A percentile compares a stretch with the other conserved stretches of the same genome.
phyloP scores from a whole-genome alignment of 1,140 invertebrate genomes.

The Drosophila auraria region DNA sequence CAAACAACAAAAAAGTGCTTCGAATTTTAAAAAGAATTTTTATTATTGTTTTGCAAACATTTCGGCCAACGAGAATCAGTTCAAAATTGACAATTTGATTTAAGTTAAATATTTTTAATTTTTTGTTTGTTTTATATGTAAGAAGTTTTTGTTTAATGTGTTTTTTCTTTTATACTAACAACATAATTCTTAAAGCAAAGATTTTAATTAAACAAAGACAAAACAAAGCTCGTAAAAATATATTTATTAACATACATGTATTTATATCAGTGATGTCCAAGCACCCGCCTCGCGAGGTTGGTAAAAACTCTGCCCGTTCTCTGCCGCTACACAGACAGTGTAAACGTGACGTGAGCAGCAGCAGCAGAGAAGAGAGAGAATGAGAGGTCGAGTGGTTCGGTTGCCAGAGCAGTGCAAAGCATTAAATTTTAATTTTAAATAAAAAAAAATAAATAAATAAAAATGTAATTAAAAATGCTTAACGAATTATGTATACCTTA shows the following conservation, averaged over 20 bases:
- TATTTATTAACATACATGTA: too few relatives aligned
- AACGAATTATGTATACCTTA: neutral
- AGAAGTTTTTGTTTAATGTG: constrained; percentile 2
- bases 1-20: neutral
- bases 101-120: constrained; percentile 21
- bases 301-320: too few relatives aligned
- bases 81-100: constrained; percentile 70
- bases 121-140: constrained; percentile 1
- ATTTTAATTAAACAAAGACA: neutral
- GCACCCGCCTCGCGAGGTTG: too few relatives aligned
- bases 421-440: too few relatives aligned
- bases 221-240: too few relatives aligned
- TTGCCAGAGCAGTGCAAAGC: too few relatives aligned
- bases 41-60: constrained; percentile 36
- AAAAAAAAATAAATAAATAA: neutral
- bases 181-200: neutral
- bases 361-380: too few relatives aligned
- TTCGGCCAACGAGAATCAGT: constrained; percentile 86
- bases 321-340: too few relatives aligned
- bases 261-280: too few relatives aligned
- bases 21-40: constrained; percentile 1
- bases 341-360: too few relatives aligned
- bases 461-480: neutral
- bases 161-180: constrained; percentile 19
- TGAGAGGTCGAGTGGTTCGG: too few relatives aligned